Evolutionary conservation across 2,888 invertebrate species (phyloP).

Genomic region (Ganaspis brasiliensis): DNA sequence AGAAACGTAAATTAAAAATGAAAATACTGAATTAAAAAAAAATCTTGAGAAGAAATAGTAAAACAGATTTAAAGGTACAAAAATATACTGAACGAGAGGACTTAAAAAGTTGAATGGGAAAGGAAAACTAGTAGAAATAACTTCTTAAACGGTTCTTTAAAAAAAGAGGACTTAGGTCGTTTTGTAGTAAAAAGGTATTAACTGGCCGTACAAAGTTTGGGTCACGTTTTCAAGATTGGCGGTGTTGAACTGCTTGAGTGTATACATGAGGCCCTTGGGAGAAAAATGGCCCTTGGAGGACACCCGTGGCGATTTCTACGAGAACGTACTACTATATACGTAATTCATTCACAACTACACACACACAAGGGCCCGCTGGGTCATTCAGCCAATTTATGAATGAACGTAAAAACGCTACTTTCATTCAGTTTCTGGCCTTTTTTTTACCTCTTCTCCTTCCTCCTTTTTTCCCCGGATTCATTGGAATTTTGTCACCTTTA

Average conservation of each 20-base stretch:
- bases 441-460: constrained; percentile 35
- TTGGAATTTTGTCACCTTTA: constrained; percentile 44
- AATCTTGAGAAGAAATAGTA: no score
- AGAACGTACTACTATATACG: constrained; percentile 73
- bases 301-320: constrained; percentile 54
- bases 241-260: constrained; percentile 18
- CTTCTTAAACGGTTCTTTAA: constrained; percentile 75
- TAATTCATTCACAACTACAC: constrained; percentile 68
- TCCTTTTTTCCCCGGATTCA: constrained; percentile 45
- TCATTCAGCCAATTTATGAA: constrained; percentile 70
- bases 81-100: constrained; percentile 1
- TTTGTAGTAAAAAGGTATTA: constrained; percentile 56
- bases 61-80: neutral
- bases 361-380: constrained; percentile 65
- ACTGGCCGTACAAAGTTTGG: constrained; percentile 67
- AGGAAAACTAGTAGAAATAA: constrained; percentile 62
- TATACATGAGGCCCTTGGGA: constrained; percentile 37
- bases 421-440: constrained; percentile 45
- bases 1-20: no score
- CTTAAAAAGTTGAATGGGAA: constrained; percentile 43
- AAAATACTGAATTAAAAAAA: no score
- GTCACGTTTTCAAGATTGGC: constrained; percentile 65
- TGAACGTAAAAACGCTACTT: constrained; percentile 69
- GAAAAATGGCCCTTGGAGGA: constrained; percentile 63
- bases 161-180: constrained; percentile 45